Conservation (phyloP, 2,888 invertebrate genomes). For the Ctenicera cuprea region DNA sequence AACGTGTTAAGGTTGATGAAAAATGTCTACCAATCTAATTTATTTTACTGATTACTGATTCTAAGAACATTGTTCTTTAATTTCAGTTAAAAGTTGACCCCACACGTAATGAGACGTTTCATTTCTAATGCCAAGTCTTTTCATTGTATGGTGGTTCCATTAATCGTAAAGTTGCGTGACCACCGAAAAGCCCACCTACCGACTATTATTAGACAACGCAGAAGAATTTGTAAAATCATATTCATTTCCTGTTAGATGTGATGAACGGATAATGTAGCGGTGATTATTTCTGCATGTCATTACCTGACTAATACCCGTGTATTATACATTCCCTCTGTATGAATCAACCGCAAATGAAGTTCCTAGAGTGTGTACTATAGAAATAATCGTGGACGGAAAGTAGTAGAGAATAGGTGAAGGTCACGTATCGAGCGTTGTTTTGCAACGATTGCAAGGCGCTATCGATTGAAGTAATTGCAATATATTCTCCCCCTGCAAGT, state of each 20-base stretch:
- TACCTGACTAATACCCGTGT: slow-evolving; percentile 15
- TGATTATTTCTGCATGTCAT: slow-evolving; percentile 36
- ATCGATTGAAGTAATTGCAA: slow-evolving; percentile 32
- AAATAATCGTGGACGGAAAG: slow-evolving; percentile 48
- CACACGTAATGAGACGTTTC: neutral
- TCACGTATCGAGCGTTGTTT: slow-evolving; percentile 39
- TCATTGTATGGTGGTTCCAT: slow-evolving; percentile 19
- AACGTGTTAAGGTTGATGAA: too few species aligned
- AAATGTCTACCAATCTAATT: too few species aligned
- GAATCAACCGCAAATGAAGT: slow-evolving; percentile 15
- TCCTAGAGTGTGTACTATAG: slow-evolving; percentile 19
- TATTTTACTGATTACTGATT: too few species aligned
- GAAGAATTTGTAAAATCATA: slow-evolving; percentile 46
- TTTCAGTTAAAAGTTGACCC: neutral
- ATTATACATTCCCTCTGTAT: slow-evolving; percentile 6
- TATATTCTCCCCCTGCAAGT: slow-evolving; percentile 34
- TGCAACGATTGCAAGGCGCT: slow-evolving; percentile 26
- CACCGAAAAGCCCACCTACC: slow-evolving; percentile 31
- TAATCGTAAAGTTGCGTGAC: slow-evolving; percentile 42
- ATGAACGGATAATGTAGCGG: slow-evolving; percentile 26
- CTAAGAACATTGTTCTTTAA: too few species aligned
- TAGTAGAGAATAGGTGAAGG: slow-evolving; percentile 57
- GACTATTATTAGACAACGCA: slow-evolving; percentile 42
- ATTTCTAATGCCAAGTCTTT: neutral
- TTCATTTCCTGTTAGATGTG: slow-evolving; percentile 41